Base-by-base conservation (phyloP, 1,140 invertebrate genomes). In the Heliconius congener region DNA sequence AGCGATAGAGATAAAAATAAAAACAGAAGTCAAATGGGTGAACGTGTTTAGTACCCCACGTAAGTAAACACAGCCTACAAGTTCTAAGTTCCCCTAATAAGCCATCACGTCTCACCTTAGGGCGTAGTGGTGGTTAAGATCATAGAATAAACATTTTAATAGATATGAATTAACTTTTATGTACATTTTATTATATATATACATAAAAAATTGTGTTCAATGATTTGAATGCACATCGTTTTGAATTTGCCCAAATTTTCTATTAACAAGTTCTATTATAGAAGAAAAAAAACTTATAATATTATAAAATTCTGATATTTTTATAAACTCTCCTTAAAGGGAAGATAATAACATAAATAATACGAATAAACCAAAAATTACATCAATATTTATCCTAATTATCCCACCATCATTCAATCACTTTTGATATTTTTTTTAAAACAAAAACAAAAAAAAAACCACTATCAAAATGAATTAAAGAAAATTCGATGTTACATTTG, bases 61-160 rank as follows among this genome's bases (percentile, higher is more conserved):
- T 87, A 85, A 84, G 90, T 89, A 87, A 90, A 90, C 85, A 87
- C 87, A 85, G 89, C 91, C 92, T 89, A 86, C 91, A 91, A 92
- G 88, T 94, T 92, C 89, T 88, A 88, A 91, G 88, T 91, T 90
- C 92, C 91, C 91, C 89, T 93, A 94, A 92, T 93, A 93, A 92
- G 91, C 88, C 86, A 85, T 86, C 82, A 83, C 87, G 88, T 91
- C 87, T 91, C 91, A 93, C 92, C 91, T 93, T 91, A 90, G 91
- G 91, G 91, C 87, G 86, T 85, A 85, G 82, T 83, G 75, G 83
- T 80, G 76, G 85, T 75, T 82, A 78, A 71, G 37, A 34, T 74
- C 90, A 89, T 80, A 90, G 90, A 91, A 18, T 86, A 89, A 60
- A 66, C 9, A 66, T 13, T 27, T 60, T 23, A 13, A 66, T 27